These are phyloP conservation scores for Paratilapia polleni DNA, from an alignment of 2,113 vertebrate genomes.

Conservation along the genomic window DNA sequence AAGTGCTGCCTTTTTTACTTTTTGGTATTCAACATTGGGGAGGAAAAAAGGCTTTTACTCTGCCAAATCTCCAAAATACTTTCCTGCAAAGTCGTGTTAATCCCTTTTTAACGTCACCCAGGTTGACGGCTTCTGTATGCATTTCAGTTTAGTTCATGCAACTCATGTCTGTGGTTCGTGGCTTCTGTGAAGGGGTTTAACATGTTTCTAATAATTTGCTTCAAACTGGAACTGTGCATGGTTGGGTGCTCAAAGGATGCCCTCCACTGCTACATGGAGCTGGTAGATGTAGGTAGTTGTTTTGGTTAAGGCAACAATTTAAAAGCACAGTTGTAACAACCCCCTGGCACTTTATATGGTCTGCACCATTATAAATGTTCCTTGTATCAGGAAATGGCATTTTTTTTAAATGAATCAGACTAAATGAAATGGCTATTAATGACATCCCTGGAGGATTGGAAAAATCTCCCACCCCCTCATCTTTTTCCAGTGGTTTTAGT, in stretches of 20 bases:
- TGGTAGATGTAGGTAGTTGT: constrained; percentile 33
- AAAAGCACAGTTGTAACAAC: constrained; percentile 29
- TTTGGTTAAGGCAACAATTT: constrained; percentile 43
- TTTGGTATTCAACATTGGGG: neutral
- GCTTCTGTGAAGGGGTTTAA: constrained; percentile 44
- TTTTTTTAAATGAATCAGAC: constrained; percentile 59
- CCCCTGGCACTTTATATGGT: constrained; percentile 45
- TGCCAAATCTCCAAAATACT: neutral
- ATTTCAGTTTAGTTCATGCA: constrained; percentile 30
- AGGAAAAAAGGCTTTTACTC: neutral
- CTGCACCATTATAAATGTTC: constrained; percentile 49
- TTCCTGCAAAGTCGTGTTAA: neutral
- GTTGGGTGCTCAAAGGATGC: neutral
- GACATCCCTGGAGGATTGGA: constrained; percentile 58
- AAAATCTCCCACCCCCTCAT: constrained; percentile 19
- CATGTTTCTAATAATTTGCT: constrained; percentile 52
- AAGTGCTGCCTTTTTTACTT: neutral
- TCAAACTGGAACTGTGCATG: constrained; percentile 42
- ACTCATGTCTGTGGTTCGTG: constrained; percentile 50
- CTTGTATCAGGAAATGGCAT: constrained; percentile 58
- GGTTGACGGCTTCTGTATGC: neutral
- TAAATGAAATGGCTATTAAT: constrained; percentile 75
- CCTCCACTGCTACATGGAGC: neutral
- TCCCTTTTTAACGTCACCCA: neutral
- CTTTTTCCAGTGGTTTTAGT: constrained; percentile 69